Percentiles rank a stretch among this genome's conserved stretches.
Evolutionary conservation across 1,140 invertebrate genomes (phyloP).

Genomic region (Sitobion miscanthi): DNA sequence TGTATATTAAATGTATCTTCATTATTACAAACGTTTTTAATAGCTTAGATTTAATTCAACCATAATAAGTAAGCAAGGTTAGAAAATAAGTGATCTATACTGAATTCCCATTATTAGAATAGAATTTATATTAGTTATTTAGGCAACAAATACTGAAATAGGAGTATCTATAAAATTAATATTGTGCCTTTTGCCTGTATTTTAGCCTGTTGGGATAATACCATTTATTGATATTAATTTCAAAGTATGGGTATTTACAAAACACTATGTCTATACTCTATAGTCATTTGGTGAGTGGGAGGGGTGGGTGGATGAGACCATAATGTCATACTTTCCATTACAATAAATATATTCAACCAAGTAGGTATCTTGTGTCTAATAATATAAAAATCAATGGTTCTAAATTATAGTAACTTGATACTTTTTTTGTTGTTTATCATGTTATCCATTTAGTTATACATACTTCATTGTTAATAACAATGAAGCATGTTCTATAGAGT

Average conservation of each 20-base stretch:
- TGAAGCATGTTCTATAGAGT: too few relatives aligned
- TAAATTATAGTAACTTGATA: neutral
- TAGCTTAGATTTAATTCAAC: neutral
- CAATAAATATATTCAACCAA: neutral
- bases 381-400: neutral
- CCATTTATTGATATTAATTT: neutral
- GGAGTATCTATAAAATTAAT: too few relatives aligned
- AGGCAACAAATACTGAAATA: neutral
- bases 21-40: neutral
- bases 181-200: too few relatives aligned
- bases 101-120: neutral
- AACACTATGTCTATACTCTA: neutral
- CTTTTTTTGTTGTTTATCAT: neutral
- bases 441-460: neutral
- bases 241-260: neutral
- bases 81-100: too few relatives aligned
- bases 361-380: neutral
- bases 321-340: neutral
- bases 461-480: neutral
- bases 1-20: neutral
- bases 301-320: neutral
- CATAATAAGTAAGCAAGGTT: neutral
- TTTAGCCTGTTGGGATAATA: neutral
- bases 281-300: neutral
- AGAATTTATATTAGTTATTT: neutral